Conservation (phyloP, 2,797 vertebrate genomes). For the Sciurus vulgaris region DNA sequence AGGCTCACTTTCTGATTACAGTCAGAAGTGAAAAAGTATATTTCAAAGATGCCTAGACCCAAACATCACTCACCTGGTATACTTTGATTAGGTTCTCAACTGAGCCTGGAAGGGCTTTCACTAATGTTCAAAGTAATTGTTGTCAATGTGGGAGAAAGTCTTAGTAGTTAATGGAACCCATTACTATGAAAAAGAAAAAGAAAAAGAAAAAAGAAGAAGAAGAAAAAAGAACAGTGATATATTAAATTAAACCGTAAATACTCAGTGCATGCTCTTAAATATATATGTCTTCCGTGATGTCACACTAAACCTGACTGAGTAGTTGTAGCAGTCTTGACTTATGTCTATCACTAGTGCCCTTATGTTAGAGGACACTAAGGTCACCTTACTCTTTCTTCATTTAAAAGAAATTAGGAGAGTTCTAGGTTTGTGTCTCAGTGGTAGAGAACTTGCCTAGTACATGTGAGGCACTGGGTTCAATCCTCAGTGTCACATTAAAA, state of each 20-base stretch:
- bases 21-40: neutral
- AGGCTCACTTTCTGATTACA: neutral
- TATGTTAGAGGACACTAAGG: neutral
- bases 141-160: neutral
- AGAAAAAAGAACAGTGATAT: neutral
- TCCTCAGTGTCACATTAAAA: too few species aligned
- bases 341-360: neutral
- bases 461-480: too few species aligned
- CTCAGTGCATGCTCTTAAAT: conserved; percentile 1
- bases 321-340: neutral
- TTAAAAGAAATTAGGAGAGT: neutral
- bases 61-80: neutral
- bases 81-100: neutral
- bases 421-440: too few species aligned
- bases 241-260: neutral
- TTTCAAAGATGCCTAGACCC: neutral
- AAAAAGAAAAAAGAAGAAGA: neutral
- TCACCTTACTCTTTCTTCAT: neutral
- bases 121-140: neutral
- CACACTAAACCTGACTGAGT: neutral
- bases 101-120: neutral
- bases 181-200: neutral
- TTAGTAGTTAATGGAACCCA: neutral
- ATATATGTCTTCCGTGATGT: neutral
- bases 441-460: too few species aligned